Evolutionary conservation across 2,888 invertebrate genomes (phyloP).

Genomic region (Parasteatoda lunata): DNA sequence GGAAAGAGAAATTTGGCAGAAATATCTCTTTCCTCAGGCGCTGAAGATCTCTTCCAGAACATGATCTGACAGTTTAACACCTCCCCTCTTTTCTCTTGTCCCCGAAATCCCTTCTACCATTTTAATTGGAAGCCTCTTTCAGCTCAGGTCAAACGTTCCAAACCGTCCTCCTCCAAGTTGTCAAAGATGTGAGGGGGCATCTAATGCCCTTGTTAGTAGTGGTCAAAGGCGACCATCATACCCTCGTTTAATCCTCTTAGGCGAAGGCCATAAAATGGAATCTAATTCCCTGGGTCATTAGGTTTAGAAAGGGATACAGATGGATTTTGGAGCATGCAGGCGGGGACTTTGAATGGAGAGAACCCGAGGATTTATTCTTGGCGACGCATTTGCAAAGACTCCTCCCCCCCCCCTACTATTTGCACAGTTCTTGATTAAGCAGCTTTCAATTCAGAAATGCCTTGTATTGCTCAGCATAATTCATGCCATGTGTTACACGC

Average conservation of each 20-base stretch:
- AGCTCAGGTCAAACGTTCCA: not conserved
- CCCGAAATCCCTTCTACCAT: not conserved
- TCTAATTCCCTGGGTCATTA: slow-evolving; percentile 7
- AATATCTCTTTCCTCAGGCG: not conserved
- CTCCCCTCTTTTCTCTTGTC: slow-evolving; percentile 18
- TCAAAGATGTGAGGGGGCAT: not conserved
- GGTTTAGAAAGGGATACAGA: not conserved
- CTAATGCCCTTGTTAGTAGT: not conserved
- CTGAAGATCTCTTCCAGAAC: slow-evolving; percentile 30
- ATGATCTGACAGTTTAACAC: slow-evolving; percentile 36
- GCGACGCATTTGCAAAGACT: no score
- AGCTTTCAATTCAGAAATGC: no score
- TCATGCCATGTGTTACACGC: no score
- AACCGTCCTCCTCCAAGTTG: not conserved
- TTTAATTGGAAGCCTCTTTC: slow-evolving; percentile 30
- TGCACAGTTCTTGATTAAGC: no score
- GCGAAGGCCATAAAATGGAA: slow-evolving; percentile 4
- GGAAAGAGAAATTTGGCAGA: slow-evolving; percentile 4
- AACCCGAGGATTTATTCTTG: no score
- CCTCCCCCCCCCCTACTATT: no score
- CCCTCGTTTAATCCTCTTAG: slow-evolving; percentile 20
- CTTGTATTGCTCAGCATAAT: no score
- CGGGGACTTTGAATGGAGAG: no score
- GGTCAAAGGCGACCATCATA: slow-evolving; percentile 12
- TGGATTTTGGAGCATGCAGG: no score